Evolutionary conservation across 35 echinoderm and acorn worm species (phyloP).

Genomic region (Stichopus chloronotus): DNA sequence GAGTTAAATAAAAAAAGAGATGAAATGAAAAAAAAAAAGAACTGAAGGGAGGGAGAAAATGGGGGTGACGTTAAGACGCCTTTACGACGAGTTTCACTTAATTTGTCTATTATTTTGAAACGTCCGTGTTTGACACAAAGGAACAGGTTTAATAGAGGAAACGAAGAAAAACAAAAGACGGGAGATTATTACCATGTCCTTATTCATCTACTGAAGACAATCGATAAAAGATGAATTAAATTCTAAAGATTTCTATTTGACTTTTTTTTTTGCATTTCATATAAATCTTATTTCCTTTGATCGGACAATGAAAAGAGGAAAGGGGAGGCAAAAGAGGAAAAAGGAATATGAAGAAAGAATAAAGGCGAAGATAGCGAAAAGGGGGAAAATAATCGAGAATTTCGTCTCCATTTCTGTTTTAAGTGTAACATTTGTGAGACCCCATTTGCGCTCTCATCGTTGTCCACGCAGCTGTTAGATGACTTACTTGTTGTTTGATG

Average conservation of each 20-base stretch:
- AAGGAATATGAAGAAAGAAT: too few species aligned
- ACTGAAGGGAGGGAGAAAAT: too few species aligned
- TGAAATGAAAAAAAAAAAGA: too few species aligned
- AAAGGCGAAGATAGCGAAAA: too few species aligned
- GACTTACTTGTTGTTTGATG: slow-evolving; percentile 9
- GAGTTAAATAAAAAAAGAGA: too few species aligned
- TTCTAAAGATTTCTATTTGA: background rate
- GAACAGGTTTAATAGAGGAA: background rate
- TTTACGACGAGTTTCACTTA: background rate
- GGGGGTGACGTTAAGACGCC: background rate
- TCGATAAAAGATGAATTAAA: background rate
- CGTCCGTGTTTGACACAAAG: too few species aligned
- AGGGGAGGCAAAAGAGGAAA: background rate
- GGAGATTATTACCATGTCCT: too few species aligned
- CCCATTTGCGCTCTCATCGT: background rate
- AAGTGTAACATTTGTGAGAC: background rate
- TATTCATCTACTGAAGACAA: background rate
- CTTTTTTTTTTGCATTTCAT: background rate
- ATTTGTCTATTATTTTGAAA: background rate
- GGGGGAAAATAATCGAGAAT: background rate
- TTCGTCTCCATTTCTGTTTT: slow-evolving; percentile 37
- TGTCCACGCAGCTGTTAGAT: background rate
- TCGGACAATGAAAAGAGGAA: background rate
- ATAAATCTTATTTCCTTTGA: background rate
- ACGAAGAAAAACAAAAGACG: background rate